Base-by-base conservation (phyloP, 2,113 vertebrate genomes). In the Pterocles gutturalis region DNA sequence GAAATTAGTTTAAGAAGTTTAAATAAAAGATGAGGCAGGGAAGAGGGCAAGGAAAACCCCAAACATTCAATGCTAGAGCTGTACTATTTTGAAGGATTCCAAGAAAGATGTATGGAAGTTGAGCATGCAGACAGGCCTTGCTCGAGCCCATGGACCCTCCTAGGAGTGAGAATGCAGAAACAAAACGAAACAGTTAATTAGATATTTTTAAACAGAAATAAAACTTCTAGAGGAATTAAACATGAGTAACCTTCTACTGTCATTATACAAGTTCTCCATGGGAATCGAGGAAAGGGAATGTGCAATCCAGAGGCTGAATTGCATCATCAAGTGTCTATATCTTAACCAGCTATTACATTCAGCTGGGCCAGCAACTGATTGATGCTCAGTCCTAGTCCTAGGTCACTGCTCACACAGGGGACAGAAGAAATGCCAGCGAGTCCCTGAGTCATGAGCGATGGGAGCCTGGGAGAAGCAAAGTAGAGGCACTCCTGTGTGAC, bases 1-100 rank as follows among this genome's bases (percentile, higher is more conserved):
- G n/a, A 55, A 90, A 94, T 96, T 91, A 86, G 85, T 66, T 89
- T 86, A 87, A 93, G 22, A 67, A 46, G 71, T 96, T 90, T 72
- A 66, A 94, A 86, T 70, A 84, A 89, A 91, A 96, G 57, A 83
- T 75, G 18, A 95, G 26, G 60, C 34, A 38, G 25, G 29, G 13
- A 72, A 25, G 67, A 89, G 19, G 16, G 2, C 4, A 80, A 54
- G 49, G 17, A 57, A 87, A 61, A 78, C 5, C n/a, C 55, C 36
- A 43, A 86, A 46, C 7, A 55, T 25, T 18, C 26, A 81, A 2
- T 60, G 18, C 7, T 31, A n/a, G 29, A 67, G 12, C 24, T 87
- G 11, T 24, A 21, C 24, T 77, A 1, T 48, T 92, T 60, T 29
- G 45, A 83, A 87, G 17, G 45, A 54, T 58, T 85, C 20, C 31